Evolutionary conservation across 2,113 vertebrate genomes (phyloP).

Genomic region (Channa maculata): DNA sequence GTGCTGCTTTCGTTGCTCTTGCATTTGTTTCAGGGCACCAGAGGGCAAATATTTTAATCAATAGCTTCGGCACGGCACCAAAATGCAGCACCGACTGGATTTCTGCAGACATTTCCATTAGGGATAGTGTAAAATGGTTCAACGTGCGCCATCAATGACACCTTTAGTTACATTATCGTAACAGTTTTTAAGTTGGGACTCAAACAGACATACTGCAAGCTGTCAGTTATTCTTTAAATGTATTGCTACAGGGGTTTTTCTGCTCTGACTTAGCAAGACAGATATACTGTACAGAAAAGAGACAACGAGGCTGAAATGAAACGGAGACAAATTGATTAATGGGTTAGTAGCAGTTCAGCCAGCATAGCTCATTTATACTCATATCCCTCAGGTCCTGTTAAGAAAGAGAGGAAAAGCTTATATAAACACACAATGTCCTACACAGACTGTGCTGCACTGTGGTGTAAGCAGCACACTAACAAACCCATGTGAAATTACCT

Average conservation of each 20-base stretch:
- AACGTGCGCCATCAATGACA: conserved; percentile 22
- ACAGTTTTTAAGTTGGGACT: neutral
- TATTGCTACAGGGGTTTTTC: conserved; percentile 19
- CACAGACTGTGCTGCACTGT: too few species aligned
- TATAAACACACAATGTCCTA: neutral
- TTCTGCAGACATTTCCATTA: too few species aligned
- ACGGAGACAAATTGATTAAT: conserved; percentile 27
- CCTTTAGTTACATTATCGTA: conserved; percentile 4
- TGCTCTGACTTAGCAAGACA: conserved; percentile 27
- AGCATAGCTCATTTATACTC: conserved; percentile 6
- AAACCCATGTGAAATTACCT: conserved; percentile 34
- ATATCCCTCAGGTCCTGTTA: conserved; percentile 20
- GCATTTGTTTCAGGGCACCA: too few species aligned
- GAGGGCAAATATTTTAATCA: too few species aligned
- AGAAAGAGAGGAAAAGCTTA: neutral
- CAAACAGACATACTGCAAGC: conserved; percentile 40
- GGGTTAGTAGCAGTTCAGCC: neutral
- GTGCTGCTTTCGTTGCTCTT: too few species aligned
- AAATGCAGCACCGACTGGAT: too few species aligned
- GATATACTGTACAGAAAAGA: neutral
- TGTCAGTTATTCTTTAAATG: conserved; percentile 24
- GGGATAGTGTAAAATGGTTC: conserved; percentile 9
- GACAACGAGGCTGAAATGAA: conserved; percentile 13
- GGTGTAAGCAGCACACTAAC: conserved; percentile 4
- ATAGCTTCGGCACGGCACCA: too few species aligned